Percentiles rank a stretch among this genome's conserved stretches.
phyloP scores from a whole-genome alignment of 2,888 invertebrate genomes.

The Drosophila anomalipes region DNA sequence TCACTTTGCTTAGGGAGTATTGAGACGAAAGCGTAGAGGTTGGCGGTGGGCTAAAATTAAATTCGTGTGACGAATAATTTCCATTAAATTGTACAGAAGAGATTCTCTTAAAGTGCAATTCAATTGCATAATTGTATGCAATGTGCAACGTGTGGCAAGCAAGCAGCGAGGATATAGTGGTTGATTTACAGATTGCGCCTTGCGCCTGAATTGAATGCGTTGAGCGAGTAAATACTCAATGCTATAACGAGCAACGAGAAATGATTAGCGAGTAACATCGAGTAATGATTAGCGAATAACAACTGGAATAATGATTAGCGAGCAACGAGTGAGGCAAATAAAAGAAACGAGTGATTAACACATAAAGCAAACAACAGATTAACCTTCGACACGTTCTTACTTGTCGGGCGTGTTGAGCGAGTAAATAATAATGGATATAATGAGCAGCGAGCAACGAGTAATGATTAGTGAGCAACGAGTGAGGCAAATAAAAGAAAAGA shows the following conservation, averaged over 20 bases:
- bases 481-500: neutral
- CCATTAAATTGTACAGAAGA: neutral
- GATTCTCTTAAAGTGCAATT: neutral
- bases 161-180: neutral
- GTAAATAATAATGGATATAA: neutral
- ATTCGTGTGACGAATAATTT: slow-evolving; percentile 22
- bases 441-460: neutral
- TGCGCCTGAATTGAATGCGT: neutral
- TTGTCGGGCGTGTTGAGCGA: neutral
- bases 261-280: too few relatives aligned
- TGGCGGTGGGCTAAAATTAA: slow-evolving; percentile 14
- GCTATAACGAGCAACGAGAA: neutral
- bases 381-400: neutral
- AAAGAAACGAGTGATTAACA: slow-evolving; percentile 1
- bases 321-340: neutral
- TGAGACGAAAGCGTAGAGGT: neutral
- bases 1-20: slow-evolving; percentile 1
- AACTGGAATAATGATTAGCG: neutral
- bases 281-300: neutral
- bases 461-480: neutral
- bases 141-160: neutral
- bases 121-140: neutral
- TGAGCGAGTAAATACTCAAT: neutral
- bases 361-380: slow-evolving; percentile 9
- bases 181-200: too few relatives aligned